Base-by-base conservation (phyloP, 2,888 invertebrate species). In the Cryptocephalus moraei region DNA sequence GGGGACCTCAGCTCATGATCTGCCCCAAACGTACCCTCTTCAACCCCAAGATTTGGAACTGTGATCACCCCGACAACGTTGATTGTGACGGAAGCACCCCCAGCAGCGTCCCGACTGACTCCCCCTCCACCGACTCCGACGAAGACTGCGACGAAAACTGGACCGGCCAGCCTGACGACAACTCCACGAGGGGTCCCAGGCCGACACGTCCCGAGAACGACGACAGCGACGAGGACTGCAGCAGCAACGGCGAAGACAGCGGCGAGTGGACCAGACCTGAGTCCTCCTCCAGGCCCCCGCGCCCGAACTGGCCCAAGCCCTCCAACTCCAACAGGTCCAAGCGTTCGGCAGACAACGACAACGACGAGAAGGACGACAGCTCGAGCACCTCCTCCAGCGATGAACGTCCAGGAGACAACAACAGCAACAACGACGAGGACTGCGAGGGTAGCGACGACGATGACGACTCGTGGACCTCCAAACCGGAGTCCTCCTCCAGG, bases 11-110 rank as follows among this genome's bases (percentile, higher is more conserved):
- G 32, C 48, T 46, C n/a, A 45, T 50, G 38, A 44, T 46, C 4
- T 54, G 54, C 14, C 47, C 50, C 34, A 52, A 51, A 40, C n/a
- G 22, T 22, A 50, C 50, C 3, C 50, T 52, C 12, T 54, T 54
- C 44, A 51, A 48, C 45, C 47, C 52, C 1, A 13, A 42, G 10
- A 13, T 47, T 10, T 45, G 46, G 2, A 45, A 46, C 12, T 54
- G 54, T 43, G 50, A 46, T 4, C 46, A 46, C 14, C 45, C 50
- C 1, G 14, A 42, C 12, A 11, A 49, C 32, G 47, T 53, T 2
- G 52, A 47, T 1, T 57, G 56, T 36, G 51, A 48, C 45, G 52
- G 46, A 45, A 39, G 42, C 9, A 53, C 47, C 22, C 48, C 52
- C n/a, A 33, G 34, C 4, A 22, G 34, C 31, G 9, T 12, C 31